Base-by-base conservation (phyloP, 1,140 invertebrate genomes). In the Himalopsyche phryganea region DNA sequence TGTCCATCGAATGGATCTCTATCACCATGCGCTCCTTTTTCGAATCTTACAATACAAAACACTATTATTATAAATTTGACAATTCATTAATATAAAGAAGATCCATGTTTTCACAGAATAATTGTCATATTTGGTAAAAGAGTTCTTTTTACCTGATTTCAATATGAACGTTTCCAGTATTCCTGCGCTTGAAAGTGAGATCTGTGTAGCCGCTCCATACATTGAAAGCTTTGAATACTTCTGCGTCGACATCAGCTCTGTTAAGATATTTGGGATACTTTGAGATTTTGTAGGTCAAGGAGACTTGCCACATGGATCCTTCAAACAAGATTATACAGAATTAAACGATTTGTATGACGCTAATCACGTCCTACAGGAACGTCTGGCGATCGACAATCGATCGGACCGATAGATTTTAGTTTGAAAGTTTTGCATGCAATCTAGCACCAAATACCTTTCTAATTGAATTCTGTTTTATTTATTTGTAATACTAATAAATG, bases 1-100 rank as follows among this genome's bases (percentile, higher is more conserved):
- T 89, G 89, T 17, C 94, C 93, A 73, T 96, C 93, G 66, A 96
- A 96, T 10, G 92, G 90, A 79, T 96, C 93, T 10, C 92, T 92
- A 71, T 96, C 93, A 1, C 92, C 93, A 69, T 96, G 94, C 71
- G 94, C 91, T 46, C 90, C 88, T 58, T 80, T 83, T 67, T 92
- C 92, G 68, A 92, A 94, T 69, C 86, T 77, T 47, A 13, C 19
- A 46, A 46, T 46, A 42, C 3, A 40, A 40, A n/a, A n/a, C n/a
- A n/a, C n/a, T n/a, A n/a, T n/a, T n/a, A n/a, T n/a, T n/a, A n/a
- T n/a, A n/a, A n/a, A n/a, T n/a, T n/a, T n/a, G n/a, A n/a, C n/a
- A n/a, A n/a, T n/a, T n/a, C n/a, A n/a, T n/a, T n/a, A n/a, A n/a
- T n/a, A n/a, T n/a, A n/a, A n/a, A n/a, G n/a, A n/a, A n/a, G n/a